A percentile compares a stretch with the other conserved stretches of the same genome.
Evolutionary conservation across 2,888 invertebrate species (phyloP).

Genomic region (Cheilosia impressa): DNA sequence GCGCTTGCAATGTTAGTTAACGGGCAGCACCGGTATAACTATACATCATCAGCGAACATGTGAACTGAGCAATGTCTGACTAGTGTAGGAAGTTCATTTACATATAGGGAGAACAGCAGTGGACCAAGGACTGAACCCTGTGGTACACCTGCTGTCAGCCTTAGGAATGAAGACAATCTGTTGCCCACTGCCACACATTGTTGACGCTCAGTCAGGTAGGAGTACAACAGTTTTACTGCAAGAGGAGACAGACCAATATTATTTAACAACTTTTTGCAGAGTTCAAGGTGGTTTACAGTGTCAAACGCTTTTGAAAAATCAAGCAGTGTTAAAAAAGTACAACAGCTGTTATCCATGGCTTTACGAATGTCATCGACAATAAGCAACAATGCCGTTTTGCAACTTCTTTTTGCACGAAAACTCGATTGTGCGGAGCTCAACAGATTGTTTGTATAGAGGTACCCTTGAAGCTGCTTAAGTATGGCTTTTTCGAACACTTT

Average conservation of each 20-base stretch:
- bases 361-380: background rate
- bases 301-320: conserved; percentile 21
- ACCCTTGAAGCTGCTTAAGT: no score
- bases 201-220: background rate
- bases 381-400: background rate
- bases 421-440: no score
- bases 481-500: no score
- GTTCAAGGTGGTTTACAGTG: background rate
- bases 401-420: background rate
- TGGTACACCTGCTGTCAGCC: no score
- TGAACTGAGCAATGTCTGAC: background rate
- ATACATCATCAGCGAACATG: conserved; percentile 7
- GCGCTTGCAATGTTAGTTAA: background rate
- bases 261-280: background rate
- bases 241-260: background rate
- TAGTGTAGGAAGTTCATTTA: conserved; percentile 1
- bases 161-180: background rate
- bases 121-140: conserved; percentile 11
- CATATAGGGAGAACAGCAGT: conserved; percentile 8
- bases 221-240: background rate
- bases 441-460: no score
- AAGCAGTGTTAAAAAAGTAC: background rate
- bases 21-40: conserved; percentile 2
- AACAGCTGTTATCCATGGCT: background rate
- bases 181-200: conserved; percentile 8